Evolutionary conservation across 64 coral and sea anemone species (phyloP), one percentile per base, ranked within the genome.

Genomic region (Actinia equina): DNA sequence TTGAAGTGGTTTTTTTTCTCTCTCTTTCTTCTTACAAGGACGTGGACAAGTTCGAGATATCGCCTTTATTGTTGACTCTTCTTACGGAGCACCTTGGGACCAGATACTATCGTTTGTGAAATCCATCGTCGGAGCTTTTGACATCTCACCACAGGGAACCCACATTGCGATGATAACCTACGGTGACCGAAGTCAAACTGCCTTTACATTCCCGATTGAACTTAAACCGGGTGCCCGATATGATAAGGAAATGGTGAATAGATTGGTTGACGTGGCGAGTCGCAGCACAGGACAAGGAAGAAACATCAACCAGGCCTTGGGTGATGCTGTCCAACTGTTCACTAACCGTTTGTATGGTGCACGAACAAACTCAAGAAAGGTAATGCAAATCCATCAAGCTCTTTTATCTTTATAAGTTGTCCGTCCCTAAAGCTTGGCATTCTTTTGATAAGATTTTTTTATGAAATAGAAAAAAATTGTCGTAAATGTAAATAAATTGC

Each of bases 91-190:
- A 59, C 86, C 93, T 19, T 96, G 94, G 94, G 74, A 65, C 16
- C 77, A 79, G 37, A 67, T 87, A 18, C 55, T 80, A 10, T 15
- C 16, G 10, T 96, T 96, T 26, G 25, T 93, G 44, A 83, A 52
- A 80, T 7, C 83, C 16, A 26, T 89, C 44, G 86, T 93, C 44
- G 44, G 51, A 6, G 46, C 81, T 17, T 93, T 93, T 26, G 88
- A 96, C 25, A 88, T 96, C 43, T 93, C 94, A 6, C 59, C 81
- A 6, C 89, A 89, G 77, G 94, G 94, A 85, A 87, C 94, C 30
- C 94, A 93, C 70, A 44, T 93, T 59, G 94, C 91, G 3, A 58
- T 87, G 16, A 63, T 96, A 14, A 86, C 86, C 0, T 96, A 96
- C 76, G 86, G 87, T 54, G 86, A 90, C 13, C 56, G 52, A 6